A percentile compares a stretch with the other conserved stretches of the same genome.
Evolutionary conservation across 2,888 invertebrate species (phyloP).

Genomic region (Priocnemis perturbator): DNA sequence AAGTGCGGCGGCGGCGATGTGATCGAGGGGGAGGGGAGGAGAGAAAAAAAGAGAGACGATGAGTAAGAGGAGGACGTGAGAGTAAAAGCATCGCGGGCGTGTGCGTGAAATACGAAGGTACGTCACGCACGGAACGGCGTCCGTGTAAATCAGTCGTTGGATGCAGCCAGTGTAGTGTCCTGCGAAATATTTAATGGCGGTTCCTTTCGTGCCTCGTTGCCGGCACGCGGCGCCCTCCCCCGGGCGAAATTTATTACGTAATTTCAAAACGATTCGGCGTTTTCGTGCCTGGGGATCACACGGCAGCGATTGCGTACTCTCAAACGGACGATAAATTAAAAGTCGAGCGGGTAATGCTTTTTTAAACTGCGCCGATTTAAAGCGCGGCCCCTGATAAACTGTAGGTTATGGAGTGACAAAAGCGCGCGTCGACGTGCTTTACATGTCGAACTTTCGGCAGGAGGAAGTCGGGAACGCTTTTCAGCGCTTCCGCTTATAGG

Average conservation of each 20-base stretch:
- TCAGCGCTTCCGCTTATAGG: no score
- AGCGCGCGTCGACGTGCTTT: no score
- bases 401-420: constrained; percentile 8
- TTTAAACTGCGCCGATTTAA: constrained; percentile 18
- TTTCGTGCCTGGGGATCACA: constrained; percentile 15
- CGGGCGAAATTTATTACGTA: constrained; percentile 33
- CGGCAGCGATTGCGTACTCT: constrained; percentile 25
- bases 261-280: constrained; percentile 40
- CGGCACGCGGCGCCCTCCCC: neutral
- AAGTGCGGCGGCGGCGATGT: neutral
- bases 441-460: no score
- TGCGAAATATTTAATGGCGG: constrained; percentile 29
- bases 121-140: constrained; percentile 29
- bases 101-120: constrained; percentile 26
- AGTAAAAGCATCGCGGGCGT: constrained; percentile 13
- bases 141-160: constrained; percentile 29
- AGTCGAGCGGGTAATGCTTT: constrained; percentile 25
- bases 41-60: neutral
- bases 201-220: constrained; percentile 13
- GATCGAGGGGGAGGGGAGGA: neutral
- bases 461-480: no score
- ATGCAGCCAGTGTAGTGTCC: constrained; percentile 4
- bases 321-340: constrained; percentile 37
- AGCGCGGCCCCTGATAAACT: constrained; percentile 22
- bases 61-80: constrained; percentile 1